Conservation (phyloP, 2,888 invertebrate species). For the Ectemnius continuus region DNA sequence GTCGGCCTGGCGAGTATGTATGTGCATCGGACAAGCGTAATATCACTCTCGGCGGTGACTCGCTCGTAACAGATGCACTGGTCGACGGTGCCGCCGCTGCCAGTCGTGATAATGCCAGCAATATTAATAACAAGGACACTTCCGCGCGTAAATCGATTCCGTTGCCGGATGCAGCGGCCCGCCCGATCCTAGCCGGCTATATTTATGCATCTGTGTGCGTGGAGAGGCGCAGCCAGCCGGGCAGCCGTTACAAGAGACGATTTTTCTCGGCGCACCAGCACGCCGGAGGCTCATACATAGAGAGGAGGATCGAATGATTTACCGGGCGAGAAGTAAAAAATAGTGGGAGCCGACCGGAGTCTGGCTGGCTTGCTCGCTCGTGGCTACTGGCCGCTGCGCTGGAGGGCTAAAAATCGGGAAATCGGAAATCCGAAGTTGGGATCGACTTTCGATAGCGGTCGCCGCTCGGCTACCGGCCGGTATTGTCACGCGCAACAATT, state of each 20-base stretch:
- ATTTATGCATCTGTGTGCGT: no score
- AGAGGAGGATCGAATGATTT: not conserved
- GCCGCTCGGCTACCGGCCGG: constrained; percentile 1
- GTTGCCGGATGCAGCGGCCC: not conserved
- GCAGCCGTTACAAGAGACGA: constrained; percentile 2
- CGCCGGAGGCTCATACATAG: constrained; percentile 1
- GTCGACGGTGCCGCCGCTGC: not conserved
- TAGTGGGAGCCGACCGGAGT: not conserved
- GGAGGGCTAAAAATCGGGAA: constrained; percentile 29
- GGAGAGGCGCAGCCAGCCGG: no score
- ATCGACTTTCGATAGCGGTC: constrained; percentile 41
- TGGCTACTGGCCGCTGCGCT: not conserved
- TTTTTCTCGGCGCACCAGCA: constrained; percentile 1
- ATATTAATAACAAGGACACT: constrained; percentile 43
- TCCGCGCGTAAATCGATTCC: constrained; percentile 26
- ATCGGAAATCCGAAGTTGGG: constrained; percentile 30
- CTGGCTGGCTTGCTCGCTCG: not conserved
- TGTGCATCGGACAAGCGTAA: constrained; percentile 37
- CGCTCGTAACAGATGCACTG: constrained; percentile 49
- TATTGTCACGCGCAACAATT: constrained; percentile 43
- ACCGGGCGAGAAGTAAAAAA: not conserved
- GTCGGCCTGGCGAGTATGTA: constrained; percentile 27
- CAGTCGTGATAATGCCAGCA: constrained; percentile 46
- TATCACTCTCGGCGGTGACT: constrained; percentile 20
- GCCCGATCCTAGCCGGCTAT: not conserved